These are phyloP conservation scores for Masnerella sp. DNA, from an alignment of 2,888 invertebrate species.

Conservation along the genomic window DNA sequence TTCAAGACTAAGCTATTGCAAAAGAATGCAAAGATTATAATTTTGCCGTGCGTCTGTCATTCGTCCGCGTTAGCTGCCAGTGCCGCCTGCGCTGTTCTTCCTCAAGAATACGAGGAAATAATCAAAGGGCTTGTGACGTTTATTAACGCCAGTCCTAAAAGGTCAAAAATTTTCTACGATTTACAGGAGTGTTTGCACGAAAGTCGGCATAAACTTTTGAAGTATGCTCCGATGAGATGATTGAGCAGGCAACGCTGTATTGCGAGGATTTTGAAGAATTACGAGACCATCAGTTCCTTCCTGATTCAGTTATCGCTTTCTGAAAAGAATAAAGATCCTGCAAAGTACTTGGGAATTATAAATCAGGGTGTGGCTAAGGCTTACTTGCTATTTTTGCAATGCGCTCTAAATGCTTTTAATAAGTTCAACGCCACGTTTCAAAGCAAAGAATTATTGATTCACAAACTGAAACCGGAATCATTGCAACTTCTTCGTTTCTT, in stretches of 20 bases:
- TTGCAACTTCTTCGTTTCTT: slow-evolving; percentile 9
- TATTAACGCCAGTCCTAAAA: slow-evolving; percentile 19
- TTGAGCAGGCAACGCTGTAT: slow-evolving; percentile 14
- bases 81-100: slow-evolving; percentile 5
- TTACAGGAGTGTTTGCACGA: slow-evolving; percentile 3
- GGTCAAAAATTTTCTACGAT: not conserved
- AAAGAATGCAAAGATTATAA: not conserved
- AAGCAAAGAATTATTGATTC: slow-evolving; percentile 8
- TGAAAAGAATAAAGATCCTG: slow-evolving; percentile 2
- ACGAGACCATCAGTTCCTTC: not conserved
- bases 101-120: slow-evolving; percentile 2
- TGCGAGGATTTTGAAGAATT: slow-evolving; percentile 4
- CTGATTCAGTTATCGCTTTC: slow-evolving; percentile 1
- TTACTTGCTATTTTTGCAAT: slow-evolving; percentile 17
- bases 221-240: slow-evolving; percentile 21
- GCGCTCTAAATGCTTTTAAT: slow-evolving; percentile 12
- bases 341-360: not conserved
- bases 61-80: slow-evolving; percentile 31
- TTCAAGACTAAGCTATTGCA: slow-evolving; percentile 14
- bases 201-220: slow-evolving; percentile 6
- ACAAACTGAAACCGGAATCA: slow-evolving; percentile 23
- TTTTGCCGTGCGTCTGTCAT: slow-evolving; percentile 36
- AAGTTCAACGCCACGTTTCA: slow-evolving; percentile 23
- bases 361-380: slow-evolving; percentile 6
- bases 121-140: not conserved